Percentiles rank a stretch among this genome's conserved stretches.
phyloP scores from a whole-genome alignment of 2,113 vertebrate species.

The Cyrtonyx montezumae region DNA sequence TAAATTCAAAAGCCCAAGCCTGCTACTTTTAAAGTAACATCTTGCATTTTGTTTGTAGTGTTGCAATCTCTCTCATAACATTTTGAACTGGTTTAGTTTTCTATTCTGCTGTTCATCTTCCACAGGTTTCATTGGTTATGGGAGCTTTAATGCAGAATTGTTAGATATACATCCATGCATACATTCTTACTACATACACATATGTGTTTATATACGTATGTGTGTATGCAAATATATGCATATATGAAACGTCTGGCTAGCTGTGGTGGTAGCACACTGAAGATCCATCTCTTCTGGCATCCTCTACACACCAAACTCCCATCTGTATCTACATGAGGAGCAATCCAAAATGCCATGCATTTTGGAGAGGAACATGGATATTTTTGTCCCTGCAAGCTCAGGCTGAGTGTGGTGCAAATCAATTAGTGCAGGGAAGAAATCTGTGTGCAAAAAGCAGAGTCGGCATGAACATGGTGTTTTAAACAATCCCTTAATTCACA shows the following conservation, averaged over 20 bases:
- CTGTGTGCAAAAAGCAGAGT: background rate
- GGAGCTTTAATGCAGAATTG: background rate
- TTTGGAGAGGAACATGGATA: background rate
- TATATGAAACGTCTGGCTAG: background rate
- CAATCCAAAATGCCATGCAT: background rate
- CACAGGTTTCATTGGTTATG: background rate
- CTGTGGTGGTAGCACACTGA: background rate
- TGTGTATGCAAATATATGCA: background rate
- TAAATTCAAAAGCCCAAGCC: conserved; percentile 66
- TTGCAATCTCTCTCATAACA: conserved; percentile 23
- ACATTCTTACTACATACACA: background rate
- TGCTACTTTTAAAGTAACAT: conserved; percentile 70
- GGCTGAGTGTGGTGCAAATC: background rate
- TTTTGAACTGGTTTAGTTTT: conserved; percentile 12
- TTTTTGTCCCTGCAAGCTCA: background rate
- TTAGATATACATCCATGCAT: background rate
- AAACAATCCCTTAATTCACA: background rate
- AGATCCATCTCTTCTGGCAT: background rate
- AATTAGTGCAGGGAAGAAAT: background rate
- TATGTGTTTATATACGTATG: too few relatives aligned
- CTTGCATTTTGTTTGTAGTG: conserved; percentile 62
- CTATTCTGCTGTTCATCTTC: background rate
- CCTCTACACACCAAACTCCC: background rate
- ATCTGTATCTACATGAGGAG: background rate
- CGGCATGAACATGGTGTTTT: background rate